These are phyloP conservation scores for Strigops habroptila DNA, from an alignment of 2,113 vertebrate species.

Conservation along the genomic window DNA sequence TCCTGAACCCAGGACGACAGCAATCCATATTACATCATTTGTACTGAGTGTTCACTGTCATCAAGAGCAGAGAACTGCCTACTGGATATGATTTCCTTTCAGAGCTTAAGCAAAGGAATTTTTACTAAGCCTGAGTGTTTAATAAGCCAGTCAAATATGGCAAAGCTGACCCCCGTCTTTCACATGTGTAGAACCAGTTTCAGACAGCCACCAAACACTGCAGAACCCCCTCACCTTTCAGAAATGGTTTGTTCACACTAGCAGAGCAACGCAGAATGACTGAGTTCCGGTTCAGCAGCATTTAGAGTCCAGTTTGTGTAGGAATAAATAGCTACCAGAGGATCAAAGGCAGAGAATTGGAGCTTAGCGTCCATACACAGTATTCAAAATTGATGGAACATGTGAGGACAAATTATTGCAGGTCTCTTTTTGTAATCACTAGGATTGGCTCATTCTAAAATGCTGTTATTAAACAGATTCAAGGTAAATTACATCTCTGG, in stretches of 20 bases:
- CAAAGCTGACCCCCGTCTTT: not conserved
- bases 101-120: not conserved
- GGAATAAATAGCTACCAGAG: not conserved
- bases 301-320: not conserved
- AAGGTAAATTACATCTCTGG: not conserved
- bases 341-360: not conserved
- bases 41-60: not conserved
- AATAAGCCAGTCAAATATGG: not conserved
- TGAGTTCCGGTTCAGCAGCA: not conserved
- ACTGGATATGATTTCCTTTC: not conserved
- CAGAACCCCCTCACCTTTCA: not conserved
- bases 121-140: not conserved
- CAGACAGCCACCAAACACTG: not conserved
- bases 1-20: not conserved
- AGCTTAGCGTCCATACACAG: not conserved
- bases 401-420: not conserved
- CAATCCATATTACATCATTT: not conserved
- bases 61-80: not conserved
- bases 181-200: rapidly evolving
- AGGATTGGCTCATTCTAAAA: not conserved
- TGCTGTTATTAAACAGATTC: not conserved
- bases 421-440: not conserved
- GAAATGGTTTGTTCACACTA: not conserved
- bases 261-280: not conserved
- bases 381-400: not conserved